phyloP scores from a whole-genome alignment of 2,888 invertebrate genomes.

The Conomelus anceps region DNA sequence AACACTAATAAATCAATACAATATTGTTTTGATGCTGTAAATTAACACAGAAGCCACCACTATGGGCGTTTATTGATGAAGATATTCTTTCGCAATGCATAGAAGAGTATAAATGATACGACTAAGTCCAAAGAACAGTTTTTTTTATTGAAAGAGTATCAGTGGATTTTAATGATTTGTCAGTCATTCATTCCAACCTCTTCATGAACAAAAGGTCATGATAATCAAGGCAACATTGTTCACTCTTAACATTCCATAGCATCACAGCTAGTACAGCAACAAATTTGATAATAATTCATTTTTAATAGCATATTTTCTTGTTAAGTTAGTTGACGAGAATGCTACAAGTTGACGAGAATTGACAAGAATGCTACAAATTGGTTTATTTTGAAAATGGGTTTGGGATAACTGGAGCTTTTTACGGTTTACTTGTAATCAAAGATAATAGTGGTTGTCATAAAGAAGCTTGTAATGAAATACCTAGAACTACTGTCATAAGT shows the following conservation, averaged over 20 bases:
- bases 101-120: not conserved
- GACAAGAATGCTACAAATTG: no score
- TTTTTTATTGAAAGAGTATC: not conserved
- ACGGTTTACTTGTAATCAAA: no score
- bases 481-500: no score
- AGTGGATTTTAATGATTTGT: not conserved
- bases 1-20: no score
- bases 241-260: not conserved
- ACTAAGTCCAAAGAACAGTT: not conserved
- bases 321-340: no score
- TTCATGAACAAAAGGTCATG: not conserved
- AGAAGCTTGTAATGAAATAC: no score
- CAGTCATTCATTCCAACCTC: not conserved
- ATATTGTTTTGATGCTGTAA: not conserved
- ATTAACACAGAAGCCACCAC: not conserved
- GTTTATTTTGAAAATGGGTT: no score
- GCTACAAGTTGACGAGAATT: no score
- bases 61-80: not conserved
- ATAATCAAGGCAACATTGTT: not conserved
- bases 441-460: no score
- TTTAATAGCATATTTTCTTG: not conserved
- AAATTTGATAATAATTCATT: not conserved
- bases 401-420: no score
- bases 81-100: not conserved
- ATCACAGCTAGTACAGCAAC: not conserved